phyloP scores from a whole-genome alignment of 30 jellyfish, hydroid and myxozoan species.

The Hydra vulgaris region DNA sequence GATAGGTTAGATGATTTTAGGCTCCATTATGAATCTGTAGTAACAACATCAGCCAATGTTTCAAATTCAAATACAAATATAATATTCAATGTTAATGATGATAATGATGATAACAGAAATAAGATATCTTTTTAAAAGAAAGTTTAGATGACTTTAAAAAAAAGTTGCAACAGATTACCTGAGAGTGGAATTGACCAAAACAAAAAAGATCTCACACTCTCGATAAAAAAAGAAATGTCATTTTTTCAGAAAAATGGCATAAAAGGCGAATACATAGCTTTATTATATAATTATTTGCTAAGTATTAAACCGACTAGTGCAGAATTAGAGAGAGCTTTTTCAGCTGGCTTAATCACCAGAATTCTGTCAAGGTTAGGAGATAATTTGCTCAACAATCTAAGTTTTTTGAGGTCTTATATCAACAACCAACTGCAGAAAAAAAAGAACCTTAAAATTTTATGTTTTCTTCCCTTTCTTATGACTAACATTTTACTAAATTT shows the following conservation, averaged over 20 bases:
- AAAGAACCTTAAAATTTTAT: background rate
- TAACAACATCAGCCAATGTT: background rate
- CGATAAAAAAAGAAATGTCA: background rate
- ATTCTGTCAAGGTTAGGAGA: background rate
- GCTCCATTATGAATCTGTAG: background rate
- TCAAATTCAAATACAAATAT: background rate
- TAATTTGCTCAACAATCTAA: background rate
- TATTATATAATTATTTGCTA: background rate
- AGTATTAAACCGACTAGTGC: background rate
- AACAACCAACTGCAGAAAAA: background rate
- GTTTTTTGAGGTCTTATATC: background rate
- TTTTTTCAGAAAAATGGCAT: background rate
- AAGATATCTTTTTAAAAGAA: background rate
- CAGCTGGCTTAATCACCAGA: background rate
- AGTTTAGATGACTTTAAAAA: background rate
- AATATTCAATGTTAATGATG: background rate
- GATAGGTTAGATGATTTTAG: too few relatives aligned
- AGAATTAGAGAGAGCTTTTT: background rate
- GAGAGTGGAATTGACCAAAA: background rate
- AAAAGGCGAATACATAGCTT: background rate
- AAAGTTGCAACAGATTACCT: background rate
- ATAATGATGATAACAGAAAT: background rate
- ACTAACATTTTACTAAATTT: background rate
- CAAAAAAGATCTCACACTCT: background rate
- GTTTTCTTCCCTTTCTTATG: background rate